Evolutionary conservation across 2,888 invertebrate species (phyloP).

Genomic region (Gnatocerus cornutus): DNA sequence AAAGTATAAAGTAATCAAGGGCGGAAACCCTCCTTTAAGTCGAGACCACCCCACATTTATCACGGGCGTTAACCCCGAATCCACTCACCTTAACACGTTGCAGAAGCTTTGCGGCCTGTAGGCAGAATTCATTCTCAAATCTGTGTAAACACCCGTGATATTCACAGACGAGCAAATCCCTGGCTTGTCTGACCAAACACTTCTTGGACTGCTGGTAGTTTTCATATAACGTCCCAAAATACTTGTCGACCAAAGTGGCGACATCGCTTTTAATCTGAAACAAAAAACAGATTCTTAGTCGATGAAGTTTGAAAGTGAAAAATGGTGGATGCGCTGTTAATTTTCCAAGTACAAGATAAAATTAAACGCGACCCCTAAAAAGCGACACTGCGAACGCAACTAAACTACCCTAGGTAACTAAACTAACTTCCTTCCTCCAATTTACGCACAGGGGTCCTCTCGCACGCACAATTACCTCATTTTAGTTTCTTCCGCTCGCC

Average conservation of each 20-base stretch:
- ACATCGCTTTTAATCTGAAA: constrained; percentile 69
- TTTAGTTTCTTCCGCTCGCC: constrained; percentile 2
- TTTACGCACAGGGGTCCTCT: neutral
- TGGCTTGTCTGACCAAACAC: constrained; percentile 79
- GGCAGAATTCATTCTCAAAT: constrained; percentile 78
- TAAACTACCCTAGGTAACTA: neutral
- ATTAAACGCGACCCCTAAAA: too few species aligned
- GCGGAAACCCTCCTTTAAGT: neutral
- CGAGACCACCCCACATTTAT: neutral
- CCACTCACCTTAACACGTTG: constrained; percentile 72
- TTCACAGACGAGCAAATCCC: constrained; percentile 79
- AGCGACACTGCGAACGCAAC: too few species aligned
- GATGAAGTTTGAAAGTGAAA: neutral
- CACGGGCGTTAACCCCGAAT: constrained; percentile 5
- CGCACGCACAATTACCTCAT: constrained; percentile 11
- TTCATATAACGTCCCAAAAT: constrained; percentile 78
- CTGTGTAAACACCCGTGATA: constrained; percentile 78
- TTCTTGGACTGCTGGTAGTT: constrained; percentile 75
- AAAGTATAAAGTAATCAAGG: constrained; percentile 5
- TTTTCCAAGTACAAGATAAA: too few species aligned
- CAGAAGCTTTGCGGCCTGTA: constrained; percentile 76
- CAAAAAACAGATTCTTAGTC: neutral
- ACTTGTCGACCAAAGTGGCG: constrained; percentile 74
- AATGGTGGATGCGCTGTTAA: too few species aligned
- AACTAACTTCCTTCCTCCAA: neutral